Percentiles rank a stretch among this genome's conserved stretches.
phyloP scores from a whole-genome alignment of 2,797 vertebrate species.

The Echeneis naucrates region DNA sequence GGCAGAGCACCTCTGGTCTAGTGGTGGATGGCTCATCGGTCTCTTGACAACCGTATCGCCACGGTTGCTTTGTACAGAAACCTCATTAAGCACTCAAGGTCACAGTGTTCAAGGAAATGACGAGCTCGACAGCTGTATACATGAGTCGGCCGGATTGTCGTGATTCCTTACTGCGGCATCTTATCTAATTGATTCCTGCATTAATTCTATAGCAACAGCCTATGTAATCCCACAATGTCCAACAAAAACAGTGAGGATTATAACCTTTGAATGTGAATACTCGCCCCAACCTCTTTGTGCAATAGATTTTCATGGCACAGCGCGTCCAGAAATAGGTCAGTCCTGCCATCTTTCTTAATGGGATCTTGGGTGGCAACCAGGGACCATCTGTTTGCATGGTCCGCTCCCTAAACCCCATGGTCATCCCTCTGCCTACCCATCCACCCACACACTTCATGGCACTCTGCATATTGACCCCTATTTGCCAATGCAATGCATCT shows the following conservation, averaged over 20 bases:
- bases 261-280: slow-evolving; percentile 61
- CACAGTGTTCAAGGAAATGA: slow-evolving; percentile 48
- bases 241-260: slow-evolving; percentile 68
- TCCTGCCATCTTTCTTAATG: slow-evolving; percentile 83
- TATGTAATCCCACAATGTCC: slow-evolving; percentile 67
- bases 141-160: slow-evolving; percentile 35
- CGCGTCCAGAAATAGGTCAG: slow-evolving; percentile 79
- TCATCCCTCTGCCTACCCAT: slow-evolving; percentile 73
- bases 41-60: slow-evolving; percentile 60
- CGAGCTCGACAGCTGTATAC: slow-evolving; percentile 49
- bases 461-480: slow-evolving; percentile 55
- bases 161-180: slow-evolving; percentile 14
- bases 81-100: slow-evolving; percentile 75
- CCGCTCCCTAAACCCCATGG: slow-evolving; percentile 72
- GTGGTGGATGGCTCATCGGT: slow-evolving; percentile 48
- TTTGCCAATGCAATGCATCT: slow-evolving; percentile 69
- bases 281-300: slow-evolving; percentile 47
- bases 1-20: slow-evolving; percentile 53
- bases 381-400: slow-evolving; percentile 80
- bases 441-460: slow-evolving; percentile 51
- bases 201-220: slow-evolving; percentile 43
- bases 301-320: slow-evolving; percentile 64
- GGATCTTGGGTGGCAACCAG: slow-evolving; percentile 80
- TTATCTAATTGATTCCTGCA: slow-evolving; percentile 54
- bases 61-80: slow-evolving; percentile 56